Evolutionary conservation across 1,140 invertebrate species (phyloP).

Genomic region (Zelostemma sp.): DNA sequence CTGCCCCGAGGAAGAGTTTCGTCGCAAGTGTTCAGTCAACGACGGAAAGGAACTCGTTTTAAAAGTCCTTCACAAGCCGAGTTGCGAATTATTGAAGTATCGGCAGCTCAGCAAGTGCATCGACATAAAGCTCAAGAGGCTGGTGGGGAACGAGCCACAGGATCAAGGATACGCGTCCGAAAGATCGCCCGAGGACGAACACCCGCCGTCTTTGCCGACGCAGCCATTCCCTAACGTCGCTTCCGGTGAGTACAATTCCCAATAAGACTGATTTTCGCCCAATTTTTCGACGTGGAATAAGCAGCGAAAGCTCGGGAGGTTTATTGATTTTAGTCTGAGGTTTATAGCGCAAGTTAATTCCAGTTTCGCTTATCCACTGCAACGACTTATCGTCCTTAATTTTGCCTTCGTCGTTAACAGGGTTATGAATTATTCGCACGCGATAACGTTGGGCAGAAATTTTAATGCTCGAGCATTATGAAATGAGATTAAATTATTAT

Average conservation of each 20-base stretch:
- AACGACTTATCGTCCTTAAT: no score
- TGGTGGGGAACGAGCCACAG: constrained; percentile 72
- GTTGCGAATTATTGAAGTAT: constrained; percentile 60
- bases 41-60: constrained; percentile 48
- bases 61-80: constrained; percentile 59
- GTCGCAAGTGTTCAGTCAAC: constrained; percentile 31
- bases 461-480: no score
- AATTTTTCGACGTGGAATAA: no score
- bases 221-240: constrained; percentile 55
- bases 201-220: constrained; percentile 75
- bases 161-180: constrained; percentile 84
- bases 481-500: no score
- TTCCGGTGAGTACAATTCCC: constrained; percentile 59
- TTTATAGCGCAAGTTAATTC: no score
- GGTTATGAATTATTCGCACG: no score
- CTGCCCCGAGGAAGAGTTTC: constrained; percentile 45
- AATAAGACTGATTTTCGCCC: no score
- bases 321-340: no score
- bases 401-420: no score
- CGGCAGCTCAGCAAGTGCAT: constrained; percentile 43
- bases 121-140: constrained; percentile 58
- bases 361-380: no score
- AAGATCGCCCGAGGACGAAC: constrained; percentile 82
- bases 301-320: no score
- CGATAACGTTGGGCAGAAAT: no score